Evolutionary conservation across 2,797 vertebrate species (phyloP).

Genomic region (Hyperoplus lanceolatus): DNA sequence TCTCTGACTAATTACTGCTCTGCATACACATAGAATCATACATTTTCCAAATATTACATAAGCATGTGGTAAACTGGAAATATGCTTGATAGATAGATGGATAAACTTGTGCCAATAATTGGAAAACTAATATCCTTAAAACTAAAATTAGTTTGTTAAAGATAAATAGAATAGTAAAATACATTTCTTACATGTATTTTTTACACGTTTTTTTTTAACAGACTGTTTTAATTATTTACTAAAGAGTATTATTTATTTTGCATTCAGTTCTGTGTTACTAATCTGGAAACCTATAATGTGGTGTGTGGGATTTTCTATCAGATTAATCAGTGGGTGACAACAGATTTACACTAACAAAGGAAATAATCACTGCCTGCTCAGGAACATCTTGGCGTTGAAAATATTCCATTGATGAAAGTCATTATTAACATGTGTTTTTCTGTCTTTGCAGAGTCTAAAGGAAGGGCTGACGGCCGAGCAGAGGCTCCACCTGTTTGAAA

Average conservation of each 20-base stretch:
- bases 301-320: slow-evolving; percentile 1
- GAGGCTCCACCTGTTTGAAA: slow-evolving; percentile 89
- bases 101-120: not conserved
- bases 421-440: slow-evolving; percentile 28
- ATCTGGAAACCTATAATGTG: not conserved
- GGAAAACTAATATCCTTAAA: not conserved
- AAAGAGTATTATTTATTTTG: not conserved
- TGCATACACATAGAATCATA: not conserved
- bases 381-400: slow-evolving; percentile 10
- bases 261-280: not conserved
- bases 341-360: slow-evolving; percentile 9
- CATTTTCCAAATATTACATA: not conserved
- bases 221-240: not conserved
- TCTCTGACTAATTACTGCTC: not conserved
- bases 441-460: slow-evolving; percentile 85
- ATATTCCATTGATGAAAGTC: not conserved
- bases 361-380: slow-evolving; percentile 38
- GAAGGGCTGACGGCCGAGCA: slow-evolving; percentile 89
- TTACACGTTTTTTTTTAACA: not conserved
- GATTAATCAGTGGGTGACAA: slow-evolving; percentile 27
- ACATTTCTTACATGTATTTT: too few relatives aligned
- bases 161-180: not conserved
- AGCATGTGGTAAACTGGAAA: not conserved
- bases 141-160: not conserved
- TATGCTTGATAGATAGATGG: not conserved